These are phyloP conservation scores for Stegodyphus mimosarum DNA, from an alignment of 1,140 invertebrate genomes.

Conservation along the genomic window DNA sequence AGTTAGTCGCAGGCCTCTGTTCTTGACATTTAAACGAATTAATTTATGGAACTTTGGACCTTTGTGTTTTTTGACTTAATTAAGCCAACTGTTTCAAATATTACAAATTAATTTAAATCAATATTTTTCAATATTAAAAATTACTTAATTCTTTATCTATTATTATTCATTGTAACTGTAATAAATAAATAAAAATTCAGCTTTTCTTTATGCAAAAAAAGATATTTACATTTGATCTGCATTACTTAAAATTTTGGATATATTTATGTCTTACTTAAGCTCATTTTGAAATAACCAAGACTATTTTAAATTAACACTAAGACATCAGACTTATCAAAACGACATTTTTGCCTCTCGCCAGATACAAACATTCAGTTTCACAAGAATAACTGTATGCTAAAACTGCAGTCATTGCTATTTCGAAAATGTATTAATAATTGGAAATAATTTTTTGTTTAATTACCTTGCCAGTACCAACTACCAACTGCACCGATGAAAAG, in stretches of 20 bases:
- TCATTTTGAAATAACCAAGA: not conserved
- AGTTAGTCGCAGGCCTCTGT: too few species aligned
- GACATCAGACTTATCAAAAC: not conserved
- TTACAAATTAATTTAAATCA: too few species aligned
- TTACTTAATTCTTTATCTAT: too few species aligned
- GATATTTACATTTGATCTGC: not conserved
- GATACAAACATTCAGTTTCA: not conserved
- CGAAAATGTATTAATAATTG: not conserved
- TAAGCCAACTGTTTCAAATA: too few species aligned
- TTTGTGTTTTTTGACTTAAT: too few species aligned
- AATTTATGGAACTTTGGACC: too few species aligned
- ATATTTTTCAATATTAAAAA: too few species aligned
- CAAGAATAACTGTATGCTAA: not conserved
- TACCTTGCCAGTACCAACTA: conserved; percentile 98
- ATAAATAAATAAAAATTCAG: too few species aligned
- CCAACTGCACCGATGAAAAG: conserved; percentile 93
- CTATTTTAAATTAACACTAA: not conserved
- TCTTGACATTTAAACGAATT: too few species aligned
- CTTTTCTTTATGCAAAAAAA: not conserved
- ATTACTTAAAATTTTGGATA: not conserved
- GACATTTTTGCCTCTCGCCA: not conserved
- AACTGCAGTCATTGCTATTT: not conserved
- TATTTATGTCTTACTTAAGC: not conserved
- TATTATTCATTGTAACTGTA: too few species aligned
- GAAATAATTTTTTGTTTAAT: not conserved